phyloP scores from a whole-genome alignment of 1,140 invertebrate species.

The Megalopta genalis region DNA sequence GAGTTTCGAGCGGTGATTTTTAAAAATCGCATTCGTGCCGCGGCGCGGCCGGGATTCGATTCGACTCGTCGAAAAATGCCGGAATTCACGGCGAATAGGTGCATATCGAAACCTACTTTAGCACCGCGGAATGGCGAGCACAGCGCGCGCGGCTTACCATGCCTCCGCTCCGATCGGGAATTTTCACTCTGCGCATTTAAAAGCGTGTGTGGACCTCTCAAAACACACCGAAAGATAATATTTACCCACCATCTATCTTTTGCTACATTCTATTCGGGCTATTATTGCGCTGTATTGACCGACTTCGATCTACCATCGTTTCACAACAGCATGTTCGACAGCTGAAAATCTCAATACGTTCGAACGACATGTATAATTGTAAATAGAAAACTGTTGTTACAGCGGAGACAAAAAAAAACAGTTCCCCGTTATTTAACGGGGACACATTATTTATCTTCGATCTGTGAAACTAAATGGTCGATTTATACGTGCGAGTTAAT shows the following conservation, averaged over 20 bases:
- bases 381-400: too few species aligned
- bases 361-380: too few species aligned
- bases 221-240: not conserved
- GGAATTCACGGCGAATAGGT: conserved; percentile 18
- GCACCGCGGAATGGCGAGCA: not conserved
- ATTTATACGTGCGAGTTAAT: too few species aligned
- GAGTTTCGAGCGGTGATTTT: conserved; percentile 30
- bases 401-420: too few species aligned
- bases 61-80: not conserved
- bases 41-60: not conserved
- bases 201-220: not conserved
- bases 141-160: not conserved
- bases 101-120: conserved; percentile 4
- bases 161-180: not conserved
- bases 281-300: not conserved
- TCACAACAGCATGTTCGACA: too few species aligned
- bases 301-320: not conserved
- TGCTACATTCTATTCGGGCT: not conserved
- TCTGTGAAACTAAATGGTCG: too few species aligned
- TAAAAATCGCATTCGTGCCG: not conserved
- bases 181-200: not conserved
- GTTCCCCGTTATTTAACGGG: too few species aligned
- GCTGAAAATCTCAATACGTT: not conserved
- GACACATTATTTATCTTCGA: too few species aligned
- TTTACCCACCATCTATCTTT: not conserved